phyloP scores from a whole-genome alignment of 2,888 invertebrate genomes.

The Gari tellinella region DNA sequence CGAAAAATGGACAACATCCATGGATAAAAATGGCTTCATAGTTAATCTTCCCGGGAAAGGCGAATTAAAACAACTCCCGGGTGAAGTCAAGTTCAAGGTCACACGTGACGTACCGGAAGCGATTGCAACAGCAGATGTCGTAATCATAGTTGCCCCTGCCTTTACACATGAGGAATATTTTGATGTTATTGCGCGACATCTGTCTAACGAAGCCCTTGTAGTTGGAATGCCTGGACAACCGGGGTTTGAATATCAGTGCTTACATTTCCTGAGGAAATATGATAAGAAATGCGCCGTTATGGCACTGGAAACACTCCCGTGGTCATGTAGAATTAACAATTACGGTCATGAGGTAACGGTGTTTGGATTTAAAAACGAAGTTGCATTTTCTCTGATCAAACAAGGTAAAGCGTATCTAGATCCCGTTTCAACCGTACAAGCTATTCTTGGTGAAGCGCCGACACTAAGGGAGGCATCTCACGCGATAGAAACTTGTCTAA shows the following conservation, averaged over 20 bases:
- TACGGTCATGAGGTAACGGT: constrained; percentile 63
- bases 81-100: constrained; percentile 28
- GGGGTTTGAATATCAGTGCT: constrained; percentile 68
- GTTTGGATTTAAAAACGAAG: constrained; percentile 59
- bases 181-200: constrained; percentile 54
- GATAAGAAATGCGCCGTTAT: constrained; percentile 47
- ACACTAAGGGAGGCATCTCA: constrained; percentile 47
- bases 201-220: constrained; percentile 56
- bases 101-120: constrained; percentile 7
- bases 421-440: constrained; percentile 40
- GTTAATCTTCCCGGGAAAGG: constrained; percentile 42
- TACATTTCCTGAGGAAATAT: constrained; percentile 49
- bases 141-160: constrained; percentile 71
- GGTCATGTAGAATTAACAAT: constrained; percentile 67
- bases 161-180: constrained; percentile 69
- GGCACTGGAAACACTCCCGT: constrained; percentile 65
- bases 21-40: constrained; percentile 18
- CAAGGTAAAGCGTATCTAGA: not conserved
- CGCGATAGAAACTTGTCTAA: constrained; percentile 60
- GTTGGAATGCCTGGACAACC: constrained; percentile 71
- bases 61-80: constrained; percentile 3
- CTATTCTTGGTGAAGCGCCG: constrained; percentile 57
- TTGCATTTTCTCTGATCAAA: constrained; percentile 54
- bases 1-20: too few relatives aligned
- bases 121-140: constrained; percentile 28